A percentile compares a stretch with the other conserved stretches of the same genome.
Conservation (phyloP, 2,797 vertebrate genomes). For the Amblyraja radiata region DNA sequence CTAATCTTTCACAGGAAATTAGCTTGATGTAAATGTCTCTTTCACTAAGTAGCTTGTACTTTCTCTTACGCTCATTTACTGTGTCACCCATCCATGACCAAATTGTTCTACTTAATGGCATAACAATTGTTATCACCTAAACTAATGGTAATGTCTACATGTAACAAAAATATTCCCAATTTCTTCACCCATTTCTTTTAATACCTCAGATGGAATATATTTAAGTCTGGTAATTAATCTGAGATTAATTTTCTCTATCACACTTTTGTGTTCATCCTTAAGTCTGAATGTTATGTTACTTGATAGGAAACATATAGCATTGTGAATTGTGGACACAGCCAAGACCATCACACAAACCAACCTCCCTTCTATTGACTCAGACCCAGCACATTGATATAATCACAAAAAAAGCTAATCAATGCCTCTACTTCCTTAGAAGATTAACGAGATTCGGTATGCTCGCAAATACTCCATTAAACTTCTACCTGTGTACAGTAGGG, state of each 20-base stretch:
- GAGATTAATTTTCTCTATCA: neutral
- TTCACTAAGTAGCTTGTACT: neutral
- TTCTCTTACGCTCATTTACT: neutral
- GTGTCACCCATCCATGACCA: neutral
- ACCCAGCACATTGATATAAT: no score
- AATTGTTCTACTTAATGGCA: neutral
- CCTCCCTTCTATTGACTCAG: no score
- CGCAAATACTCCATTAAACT: no score
- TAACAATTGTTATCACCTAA: neutral
- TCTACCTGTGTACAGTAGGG: no score
- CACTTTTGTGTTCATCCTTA: neutral
- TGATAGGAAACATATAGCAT: neutral
- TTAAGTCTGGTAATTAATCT: neutral
- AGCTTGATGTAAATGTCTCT: neutral
- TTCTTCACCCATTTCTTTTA: neutral
- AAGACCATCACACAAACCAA: no score
- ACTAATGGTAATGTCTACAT: neutral
- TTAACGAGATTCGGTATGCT: no score
- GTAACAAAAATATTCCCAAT: neutral
- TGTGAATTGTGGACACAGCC: neutral
- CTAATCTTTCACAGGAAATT: neutral
- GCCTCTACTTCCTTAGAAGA: no score
- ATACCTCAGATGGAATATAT: neutral
- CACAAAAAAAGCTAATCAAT: no score
- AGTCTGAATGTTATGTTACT: neutral